Evolutionary conservation across 2,113 vertebrate genomes (phyloP).

Genomic region (Puma concolor): DNA sequence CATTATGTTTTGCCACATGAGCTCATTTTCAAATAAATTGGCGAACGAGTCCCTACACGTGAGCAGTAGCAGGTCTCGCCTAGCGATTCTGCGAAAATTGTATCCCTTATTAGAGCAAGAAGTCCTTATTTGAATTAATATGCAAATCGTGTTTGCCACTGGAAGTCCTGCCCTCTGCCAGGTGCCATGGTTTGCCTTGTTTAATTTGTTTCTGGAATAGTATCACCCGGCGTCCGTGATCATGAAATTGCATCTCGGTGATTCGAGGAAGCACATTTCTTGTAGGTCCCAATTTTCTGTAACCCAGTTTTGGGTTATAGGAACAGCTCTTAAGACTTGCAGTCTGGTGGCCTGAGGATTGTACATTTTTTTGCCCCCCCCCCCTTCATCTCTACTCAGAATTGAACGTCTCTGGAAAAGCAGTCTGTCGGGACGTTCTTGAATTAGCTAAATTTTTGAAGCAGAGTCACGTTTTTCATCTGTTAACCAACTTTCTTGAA

Average conservation of each 20-base stretch:
- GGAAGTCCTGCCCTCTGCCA: constrained; percentile 25
- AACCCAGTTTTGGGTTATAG: not conserved
- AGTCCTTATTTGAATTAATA: constrained; percentile 26
- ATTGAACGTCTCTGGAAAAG: constrained; percentile 38
- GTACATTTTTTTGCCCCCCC: not conserved
- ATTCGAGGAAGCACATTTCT: not conserved
- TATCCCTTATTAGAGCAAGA: constrained; percentile 55
- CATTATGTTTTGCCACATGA: not conserved
- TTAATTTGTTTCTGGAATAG: constrained; percentile 57
- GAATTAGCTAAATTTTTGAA: constrained; percentile 27
- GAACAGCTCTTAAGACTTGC: not conserved
- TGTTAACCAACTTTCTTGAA: constrained; percentile 27
- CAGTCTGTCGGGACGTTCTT: not conserved
- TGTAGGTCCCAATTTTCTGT: constrained; percentile 51
- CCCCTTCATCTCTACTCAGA: constrained; percentile 31
- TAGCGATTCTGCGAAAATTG: not conserved
- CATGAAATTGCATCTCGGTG: constrained; percentile 39
- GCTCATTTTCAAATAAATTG: constrained; percentile 46
- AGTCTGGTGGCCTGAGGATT: not conserved
- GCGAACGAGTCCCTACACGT: not conserved
- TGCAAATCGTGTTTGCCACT: constrained; percentile 37
- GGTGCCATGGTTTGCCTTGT: not conserved
- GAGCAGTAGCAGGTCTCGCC: not conserved
- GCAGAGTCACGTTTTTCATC: constrained; percentile 43
- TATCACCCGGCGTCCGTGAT: not conserved